Conservation (phyloP, 37 sponge, comb jelly and placozoan genomes). For the Mnemiopsis leidyi region DNA sequence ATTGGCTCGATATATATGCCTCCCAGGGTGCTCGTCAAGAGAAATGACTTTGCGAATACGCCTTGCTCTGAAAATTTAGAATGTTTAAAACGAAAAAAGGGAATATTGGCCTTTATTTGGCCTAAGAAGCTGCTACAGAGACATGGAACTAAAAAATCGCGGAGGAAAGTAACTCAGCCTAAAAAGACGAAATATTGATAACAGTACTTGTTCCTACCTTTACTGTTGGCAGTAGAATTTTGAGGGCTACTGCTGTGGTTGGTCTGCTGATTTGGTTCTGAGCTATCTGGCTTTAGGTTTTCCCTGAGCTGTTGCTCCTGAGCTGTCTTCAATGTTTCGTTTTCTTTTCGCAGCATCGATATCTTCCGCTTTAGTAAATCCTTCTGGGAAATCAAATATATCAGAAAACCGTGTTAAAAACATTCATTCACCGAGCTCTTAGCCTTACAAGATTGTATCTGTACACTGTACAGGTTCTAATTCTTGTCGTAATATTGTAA, state of each 20-base stretch:
- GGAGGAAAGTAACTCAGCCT: no score
- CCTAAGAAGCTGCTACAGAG: neutral
- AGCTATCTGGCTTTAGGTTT: conserved; percentile 13
- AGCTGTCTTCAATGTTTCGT: conserved; percentile 41
- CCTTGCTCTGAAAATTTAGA: conserved; percentile 17
- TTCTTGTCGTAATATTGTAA: no score
- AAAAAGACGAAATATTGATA: no score
- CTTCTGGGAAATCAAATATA: conserved; percentile 6
- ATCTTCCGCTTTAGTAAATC: conserved; percentile 56
- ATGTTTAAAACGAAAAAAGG: no score
- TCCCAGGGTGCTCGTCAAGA: conserved; percentile 49
- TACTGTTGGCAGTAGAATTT: neutral
- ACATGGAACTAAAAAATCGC: neutral
- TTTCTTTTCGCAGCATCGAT: conserved; percentile 49
- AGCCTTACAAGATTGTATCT: no score
- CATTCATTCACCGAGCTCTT: no score
- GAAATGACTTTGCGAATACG: conserved; percentile 50
- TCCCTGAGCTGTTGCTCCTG: conserved; percentile 41
- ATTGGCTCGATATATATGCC: conserved; percentile 51
- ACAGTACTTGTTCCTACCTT: neutral
- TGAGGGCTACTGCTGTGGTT: neutral
- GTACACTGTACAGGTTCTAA: no score
- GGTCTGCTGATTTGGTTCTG: neutral
- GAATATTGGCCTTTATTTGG: no score
- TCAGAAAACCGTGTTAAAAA: no score